Evolutionary conservation across 2,888 invertebrate species (phyloP).

Genomic region (Cryptophagus acutangulus): DNA sequence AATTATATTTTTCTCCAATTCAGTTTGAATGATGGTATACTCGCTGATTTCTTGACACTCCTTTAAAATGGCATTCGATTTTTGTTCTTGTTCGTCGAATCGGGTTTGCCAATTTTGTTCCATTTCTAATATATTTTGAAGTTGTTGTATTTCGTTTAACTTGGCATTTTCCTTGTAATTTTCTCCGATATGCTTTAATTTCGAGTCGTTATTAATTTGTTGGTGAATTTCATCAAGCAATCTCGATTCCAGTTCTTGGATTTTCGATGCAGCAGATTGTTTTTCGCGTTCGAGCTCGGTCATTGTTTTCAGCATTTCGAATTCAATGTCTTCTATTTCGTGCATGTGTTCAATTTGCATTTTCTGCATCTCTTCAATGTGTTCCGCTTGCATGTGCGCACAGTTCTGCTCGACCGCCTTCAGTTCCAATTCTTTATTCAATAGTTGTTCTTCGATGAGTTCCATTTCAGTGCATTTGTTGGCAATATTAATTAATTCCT

Average conservation of each 20-base stretch:
- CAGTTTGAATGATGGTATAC: constrained; percentile 52
- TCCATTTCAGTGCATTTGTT: constrained; percentile 22
- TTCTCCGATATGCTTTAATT: constrained; percentile 37
- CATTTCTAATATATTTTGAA: constrained; percentile 41
- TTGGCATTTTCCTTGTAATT: constrained; percentile 39
- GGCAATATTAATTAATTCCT: constrained; percentile 20
- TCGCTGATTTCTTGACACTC: constrained; percentile 55
- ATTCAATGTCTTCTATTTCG: constrained; percentile 39
- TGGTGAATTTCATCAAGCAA: constrained; percentile 28
- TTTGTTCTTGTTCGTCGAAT: constrained; percentile 46
- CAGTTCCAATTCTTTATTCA: constrained; percentile 25
- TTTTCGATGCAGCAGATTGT: constrained; percentile 25
- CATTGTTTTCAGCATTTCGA: constrained; percentile 38
- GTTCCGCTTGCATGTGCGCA: constrained; percentile 23
- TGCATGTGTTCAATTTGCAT: constrained; percentile 32
- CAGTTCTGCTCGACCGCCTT: constrained; percentile 25
- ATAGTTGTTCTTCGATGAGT: constrained; percentile 14
- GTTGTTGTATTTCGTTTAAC: constrained; percentile 31
- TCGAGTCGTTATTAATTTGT: too few species aligned
- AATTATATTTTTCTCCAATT: constrained; percentile 52
- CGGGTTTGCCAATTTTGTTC: constrained; percentile 47
- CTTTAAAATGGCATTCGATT: constrained; percentile 50
- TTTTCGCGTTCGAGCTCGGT: constrained; percentile 38
- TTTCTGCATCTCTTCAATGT: constrained; percentile 31
- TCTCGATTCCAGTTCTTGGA: constrained; percentile 28